These are phyloP conservation scores for Ormyrus rosae DNA, from an alignment of 2,888 invertebrate species.

Conservation along the genomic window DNA sequence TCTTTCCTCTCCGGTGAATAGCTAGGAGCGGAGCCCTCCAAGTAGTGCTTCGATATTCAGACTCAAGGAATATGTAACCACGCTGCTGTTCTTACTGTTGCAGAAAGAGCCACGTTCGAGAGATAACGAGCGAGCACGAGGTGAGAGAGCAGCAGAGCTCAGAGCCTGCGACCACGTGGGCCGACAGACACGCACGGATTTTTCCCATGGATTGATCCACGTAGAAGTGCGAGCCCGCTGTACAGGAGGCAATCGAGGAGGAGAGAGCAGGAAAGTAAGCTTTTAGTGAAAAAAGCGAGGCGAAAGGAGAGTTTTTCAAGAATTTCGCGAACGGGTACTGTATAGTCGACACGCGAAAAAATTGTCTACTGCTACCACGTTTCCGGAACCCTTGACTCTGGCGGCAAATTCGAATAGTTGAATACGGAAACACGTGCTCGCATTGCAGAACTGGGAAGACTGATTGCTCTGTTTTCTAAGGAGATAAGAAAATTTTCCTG, in stretches of 20 bases:
- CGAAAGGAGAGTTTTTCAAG: neutral
- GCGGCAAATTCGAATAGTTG: constrained; percentile 44
- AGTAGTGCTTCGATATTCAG: neutral
- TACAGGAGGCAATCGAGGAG: constrained; percentile 3
- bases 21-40: neutral
- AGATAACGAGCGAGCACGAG: constrained; percentile 21
- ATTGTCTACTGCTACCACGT: constrained; percentile 55
- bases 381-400: constrained; percentile 47
- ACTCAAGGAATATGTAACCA: neutral
- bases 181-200: constrained; percentile 48
- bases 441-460: neutral
- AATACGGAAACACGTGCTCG: neutral
- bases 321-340: too few species aligned
- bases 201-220: too few species aligned
- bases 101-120: constrained; percentile 19
- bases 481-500: too few species aligned
- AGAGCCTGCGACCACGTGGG: constrained; percentile 65
- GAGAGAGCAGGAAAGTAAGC: neutral
- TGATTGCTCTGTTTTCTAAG: neutral
- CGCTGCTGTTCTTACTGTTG: neutral
- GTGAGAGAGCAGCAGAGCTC: constrained; percentile 30
- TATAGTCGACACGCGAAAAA: constrained; percentile 26
- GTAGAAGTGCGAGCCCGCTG: too few species aligned
- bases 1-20: neutral
- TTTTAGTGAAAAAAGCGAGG: neutral